Evolutionary conservation across 2,888 invertebrate species (phyloP).

Genomic region (Dynastes maya): DNA sequence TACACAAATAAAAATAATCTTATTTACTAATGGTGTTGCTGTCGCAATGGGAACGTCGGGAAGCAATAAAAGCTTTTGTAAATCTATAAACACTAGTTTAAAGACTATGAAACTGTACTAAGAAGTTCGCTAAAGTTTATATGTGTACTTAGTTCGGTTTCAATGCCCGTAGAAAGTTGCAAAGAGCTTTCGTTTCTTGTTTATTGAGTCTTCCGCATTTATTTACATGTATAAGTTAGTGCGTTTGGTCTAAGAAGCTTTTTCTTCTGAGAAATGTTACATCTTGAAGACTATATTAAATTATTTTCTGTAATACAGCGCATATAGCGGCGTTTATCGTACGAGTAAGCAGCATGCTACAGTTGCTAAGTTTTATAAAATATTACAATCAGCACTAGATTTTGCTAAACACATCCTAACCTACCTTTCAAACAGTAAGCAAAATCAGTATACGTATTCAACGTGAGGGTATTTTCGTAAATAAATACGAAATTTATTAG

Average conservation of each 20-base stretch:
- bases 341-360: too few species aligned
- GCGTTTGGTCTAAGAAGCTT: not conserved
- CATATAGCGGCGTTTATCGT: too few species aligned
- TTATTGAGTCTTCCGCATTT: not conserved
- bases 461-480: too few species aligned
- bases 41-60: constrained; percentile 53
- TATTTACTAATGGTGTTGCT: constrained; percentile 57
- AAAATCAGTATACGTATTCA: too few species aligned
- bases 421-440: too few species aligned
- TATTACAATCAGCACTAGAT: too few species aligned
- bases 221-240: not conserved
- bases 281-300: too few species aligned
- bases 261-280: too few species aligned
- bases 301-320: too few species aligned
- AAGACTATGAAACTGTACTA: constrained; percentile 54
- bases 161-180: constrained; percentile 8
- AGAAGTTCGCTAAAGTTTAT: constrained; percentile 53
- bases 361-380: too few species aligned
- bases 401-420: too few species aligned
- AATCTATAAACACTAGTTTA: constrained; percentile 60
- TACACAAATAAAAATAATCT: constrained; percentile 53
- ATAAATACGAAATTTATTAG: too few species aligned
- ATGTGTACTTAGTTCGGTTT: constrained; percentile 38
- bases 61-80: constrained; percentile 58
- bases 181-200: not conserved